A percentile compares a stretch with the other conserved stretches of the same genome.
These are phyloP conservation scores for Oryctes rhinoceros DNA, from an alignment of 1,140 invertebrate species.

Conservation along the genomic window DNA sequence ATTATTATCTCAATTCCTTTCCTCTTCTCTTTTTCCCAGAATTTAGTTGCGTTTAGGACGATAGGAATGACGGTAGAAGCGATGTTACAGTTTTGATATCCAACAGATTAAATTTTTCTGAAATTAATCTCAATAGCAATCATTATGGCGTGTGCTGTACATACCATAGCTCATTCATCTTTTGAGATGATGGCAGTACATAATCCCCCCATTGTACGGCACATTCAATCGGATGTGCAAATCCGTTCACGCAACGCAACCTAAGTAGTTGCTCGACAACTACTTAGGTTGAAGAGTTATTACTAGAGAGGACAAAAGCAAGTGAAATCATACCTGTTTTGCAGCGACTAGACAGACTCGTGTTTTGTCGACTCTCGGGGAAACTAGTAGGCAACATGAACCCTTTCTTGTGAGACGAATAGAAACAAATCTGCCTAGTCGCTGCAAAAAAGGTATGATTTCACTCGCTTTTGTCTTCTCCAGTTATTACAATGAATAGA, in stretches of 20 bases:
- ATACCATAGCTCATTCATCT: background rate
- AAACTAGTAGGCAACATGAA: no score
- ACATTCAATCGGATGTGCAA: background rate
- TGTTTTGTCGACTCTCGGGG: no score
- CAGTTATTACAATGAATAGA: background rate
- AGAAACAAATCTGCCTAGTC: no score
- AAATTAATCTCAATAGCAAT: background rate
- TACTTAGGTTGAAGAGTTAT: no score
- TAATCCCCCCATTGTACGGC: background rate
- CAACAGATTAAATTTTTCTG: conserved; percentile 12
- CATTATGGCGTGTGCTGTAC: conserved; percentile 7
- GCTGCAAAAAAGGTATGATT: no score
- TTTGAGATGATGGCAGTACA: conserved; percentile 4
- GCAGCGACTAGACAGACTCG: no score
- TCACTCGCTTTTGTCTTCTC: no score
- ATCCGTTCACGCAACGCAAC: background rate
- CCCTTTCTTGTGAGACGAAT: no score
- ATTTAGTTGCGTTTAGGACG: background rate
- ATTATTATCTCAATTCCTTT: no score
- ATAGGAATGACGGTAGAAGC: background rate
- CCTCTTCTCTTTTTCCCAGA: no score
- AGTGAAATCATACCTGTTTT: no score
- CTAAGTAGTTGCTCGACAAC: background rate
- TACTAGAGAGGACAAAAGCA: no score
- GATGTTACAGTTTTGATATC: conserved; percentile 23